Conservation (phyloP, 2,888 invertebrate species). For the Nephrotoma guestfalica region DNA sequence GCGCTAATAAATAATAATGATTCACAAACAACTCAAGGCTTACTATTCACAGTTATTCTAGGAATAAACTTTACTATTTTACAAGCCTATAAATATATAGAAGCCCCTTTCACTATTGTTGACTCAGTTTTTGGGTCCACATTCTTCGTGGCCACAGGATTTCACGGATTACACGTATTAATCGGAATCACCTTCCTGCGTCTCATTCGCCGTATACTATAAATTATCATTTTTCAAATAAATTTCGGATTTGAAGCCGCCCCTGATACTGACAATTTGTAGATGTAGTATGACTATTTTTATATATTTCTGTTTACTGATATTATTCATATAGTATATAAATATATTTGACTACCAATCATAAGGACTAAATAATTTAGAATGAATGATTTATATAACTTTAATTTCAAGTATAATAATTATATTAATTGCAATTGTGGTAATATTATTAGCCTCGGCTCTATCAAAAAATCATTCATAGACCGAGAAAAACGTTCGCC, state of each 20-base stretch:
- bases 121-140: conserved; percentile 51
- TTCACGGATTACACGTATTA: conserved; percentile 58
- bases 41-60: conserved; percentile 40
- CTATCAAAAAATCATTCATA: conserved; percentile 41
- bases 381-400: conserved; percentile 42
- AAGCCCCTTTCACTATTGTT: conserved; percentile 42
- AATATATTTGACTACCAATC: conserved; percentile 60
- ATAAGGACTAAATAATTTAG: conserved; percentile 48
- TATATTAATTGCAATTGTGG: conserved; percentile 32
- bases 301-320: no score
- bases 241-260: conserved; percentile 50
- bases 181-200: conserved; percentile 42
- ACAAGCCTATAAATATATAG: conserved; percentile 55
- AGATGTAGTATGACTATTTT: conserved; percentile 44
- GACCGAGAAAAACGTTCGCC: no score
- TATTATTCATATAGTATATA: conserved; percentile 28
- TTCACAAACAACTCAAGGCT: conserved; percentile 33
- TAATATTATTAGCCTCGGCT: conserved; percentile 36
- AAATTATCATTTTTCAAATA: conserved; percentile 36
- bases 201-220: conserved; percentile 35
- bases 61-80: no score
- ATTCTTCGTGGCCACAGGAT: no score
- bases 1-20: conserved; percentile 36
- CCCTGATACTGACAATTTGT: conserved; percentile 56
- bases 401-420: conserved; percentile 26